A percentile compares a stretch with the other conserved stretches of the same genome.
These are phyloP conservation scores for Anisognathus igniventris DNA, from an alignment of 2,797 vertebrate genomes.

Conservation along the genomic window DNA sequence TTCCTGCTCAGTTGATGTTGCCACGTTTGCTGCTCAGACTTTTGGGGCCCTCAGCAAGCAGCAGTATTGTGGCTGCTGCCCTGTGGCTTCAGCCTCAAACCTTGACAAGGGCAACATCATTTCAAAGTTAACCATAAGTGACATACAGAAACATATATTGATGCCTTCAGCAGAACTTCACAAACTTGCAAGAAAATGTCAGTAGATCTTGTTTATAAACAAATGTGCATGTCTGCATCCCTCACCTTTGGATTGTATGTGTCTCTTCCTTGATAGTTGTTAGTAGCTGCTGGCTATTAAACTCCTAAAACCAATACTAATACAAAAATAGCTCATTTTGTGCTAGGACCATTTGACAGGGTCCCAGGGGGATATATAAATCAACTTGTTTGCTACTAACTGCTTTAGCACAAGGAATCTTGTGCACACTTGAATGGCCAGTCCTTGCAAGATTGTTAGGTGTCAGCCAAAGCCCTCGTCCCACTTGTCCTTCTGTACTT, in stretches of 20 bases:
- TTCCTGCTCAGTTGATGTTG: not conserved
- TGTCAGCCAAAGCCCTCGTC: not conserved
- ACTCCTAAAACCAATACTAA: accelerated
- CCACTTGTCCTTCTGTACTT: not conserved
- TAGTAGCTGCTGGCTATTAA: not conserved
- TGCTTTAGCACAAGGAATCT: not conserved
- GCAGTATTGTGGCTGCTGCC: not conserved
- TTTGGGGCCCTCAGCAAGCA: not conserved
- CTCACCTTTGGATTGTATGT: not conserved
- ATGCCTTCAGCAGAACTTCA: not conserved
- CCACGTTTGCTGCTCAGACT: not conserved
- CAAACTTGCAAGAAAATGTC: not conserved
- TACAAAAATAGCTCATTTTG: not conserved
- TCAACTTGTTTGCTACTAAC: not conserved
- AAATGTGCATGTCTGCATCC: not conserved
- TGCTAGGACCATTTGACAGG: not conserved
- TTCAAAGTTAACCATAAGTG: not conserved
- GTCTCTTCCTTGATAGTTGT: not conserved
- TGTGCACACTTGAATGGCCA: not conserved
- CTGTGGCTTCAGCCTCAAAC: not conserved
- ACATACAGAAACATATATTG: not conserved
- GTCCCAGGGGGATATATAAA: not conserved
- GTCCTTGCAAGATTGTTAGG: not conserved
- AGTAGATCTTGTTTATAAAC: not conserved
- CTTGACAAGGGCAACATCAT: not conserved